Base-by-base conservation (phyloP, 2,888 invertebrate genomes). In the Diogma glabrata region DNA sequence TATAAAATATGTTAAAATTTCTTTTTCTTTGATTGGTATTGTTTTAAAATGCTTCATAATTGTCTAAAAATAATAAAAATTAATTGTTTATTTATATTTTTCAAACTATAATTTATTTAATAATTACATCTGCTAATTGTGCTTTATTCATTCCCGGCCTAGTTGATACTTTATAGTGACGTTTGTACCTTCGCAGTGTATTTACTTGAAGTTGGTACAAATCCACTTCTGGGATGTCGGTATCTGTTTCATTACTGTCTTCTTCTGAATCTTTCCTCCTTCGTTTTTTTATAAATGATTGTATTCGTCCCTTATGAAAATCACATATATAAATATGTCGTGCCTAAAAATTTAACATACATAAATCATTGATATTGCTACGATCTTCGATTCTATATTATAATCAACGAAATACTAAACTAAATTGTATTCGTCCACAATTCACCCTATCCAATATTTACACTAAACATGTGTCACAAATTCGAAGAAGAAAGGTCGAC, bases 311-410 rank as follows among this genome's bases (percentile, higher is more conserved):
- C 72, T 96, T 96, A 71, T 96, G 96, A 64, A 85, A 84, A 67
- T 96, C 96, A 72, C 96, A 96, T 62, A 96, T 96, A 67, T 96
- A 95, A 60, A 88, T 91, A 67, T 96, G 95, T 60, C 87, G 81
- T 33, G 90, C 92, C 92, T 92, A 70, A 46, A 67, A 69, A 54
- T 47, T 54, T 17, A 38, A 26, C 43, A 30, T 36, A 45, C 30
- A 24, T 24, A 10, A 33, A 12, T 5, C 4, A 16, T 17, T 22
- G 23, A 45, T 22, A 19, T n/a, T n/a, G n/a, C n/a, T n/a, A 26
- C 6, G 10, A 8, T 26, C 6, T 8, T 30, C n/a, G 12, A 6
- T 30, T 30, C 9, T 10, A 30, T 30, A n/a, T 30, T n/a, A n/a
- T n/a, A n/a, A n/a, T n/a, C n/a, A n/a, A n/a, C n/a, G n/a, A n/a